Evolutionary conservation across 2,113 vertebrate genomes (phyloP), one percentile per base, ranked within the genome.

Genomic region (Polyodon spathula): DNA sequence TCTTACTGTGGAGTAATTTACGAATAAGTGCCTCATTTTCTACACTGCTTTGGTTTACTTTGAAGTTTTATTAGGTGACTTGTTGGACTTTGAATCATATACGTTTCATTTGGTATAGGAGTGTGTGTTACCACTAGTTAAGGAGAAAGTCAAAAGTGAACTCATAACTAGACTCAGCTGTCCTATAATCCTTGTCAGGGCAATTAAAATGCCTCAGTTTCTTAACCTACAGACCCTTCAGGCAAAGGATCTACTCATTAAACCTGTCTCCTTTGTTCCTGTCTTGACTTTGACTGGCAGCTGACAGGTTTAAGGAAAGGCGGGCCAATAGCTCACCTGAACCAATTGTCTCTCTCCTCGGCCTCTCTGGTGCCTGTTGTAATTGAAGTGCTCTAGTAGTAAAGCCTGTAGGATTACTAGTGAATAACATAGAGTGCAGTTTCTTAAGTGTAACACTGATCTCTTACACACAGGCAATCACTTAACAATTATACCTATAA

Each of bases 401-500:
- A 40, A 62, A 67, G 51, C 40, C 66, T 65, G 63, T 27, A 40
- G 55, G 58, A 69, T 64, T 72, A 44, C 8, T 56, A n/a, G 10
- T 15, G 54, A 63, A 57, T 27, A 44, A 73, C 46, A 60, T 40
- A 81, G 54, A 73, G 44, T 62, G 66, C 4, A 9, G 66, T 64
- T 66, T 43, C 58, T 66, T 60, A 76, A 66, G 46, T 57, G 65
- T 59, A 73, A 63, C 66, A 68, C 54, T 75, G 74, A 68, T 66
- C 61, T 73, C 65, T 69, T 61, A 74, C 76, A 70, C 9, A 61
- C 56, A 27, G 64, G 5, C 37, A 73, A 68, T 69, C 65, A 76
- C 15, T 73, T 78, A 64, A 68, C 62, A 75, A 73, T 77, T 78
- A 77, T 72, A 80, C 71, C 68, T 74, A 62, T 73, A 83, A 79